phyloP scores from a whole-genome alignment of 2,113 vertebrate genomes.

The Forbesichthys papilliferus region DNA sequence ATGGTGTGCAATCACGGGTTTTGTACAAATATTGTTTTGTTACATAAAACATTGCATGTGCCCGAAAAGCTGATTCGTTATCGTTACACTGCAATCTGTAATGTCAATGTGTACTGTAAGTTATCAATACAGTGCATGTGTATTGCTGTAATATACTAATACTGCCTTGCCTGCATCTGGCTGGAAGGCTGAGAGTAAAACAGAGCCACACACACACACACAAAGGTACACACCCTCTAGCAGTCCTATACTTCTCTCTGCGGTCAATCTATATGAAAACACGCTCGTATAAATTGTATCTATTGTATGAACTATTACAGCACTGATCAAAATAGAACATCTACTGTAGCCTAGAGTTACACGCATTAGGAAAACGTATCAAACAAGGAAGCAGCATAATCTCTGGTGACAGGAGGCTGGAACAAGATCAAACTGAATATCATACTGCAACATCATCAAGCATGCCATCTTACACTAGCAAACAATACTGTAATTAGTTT shows the following conservation, averaged over 20 bases:
- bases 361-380: constrained; percentile 10
- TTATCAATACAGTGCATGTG: background rate
- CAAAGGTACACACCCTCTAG: background rate
- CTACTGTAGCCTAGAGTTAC: constrained; percentile 3
- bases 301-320: no score
- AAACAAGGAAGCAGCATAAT: constrained; percentile 19
- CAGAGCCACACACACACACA: background rate
- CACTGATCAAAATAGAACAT: background rate
- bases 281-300: no score
- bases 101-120: background rate
- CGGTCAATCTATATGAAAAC: background rate
- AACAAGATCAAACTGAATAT: constrained; percentile 65
- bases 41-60: no score
- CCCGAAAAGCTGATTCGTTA: no score
- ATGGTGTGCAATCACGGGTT: background rate
- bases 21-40: no score
- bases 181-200: background rate
- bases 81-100: no score
- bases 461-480: constrained; percentile 47
- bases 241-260: background rate
- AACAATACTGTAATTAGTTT: constrained; percentile 60
- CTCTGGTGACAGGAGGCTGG: constrained; percentile 31
- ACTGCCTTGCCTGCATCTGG: background rate
- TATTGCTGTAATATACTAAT: background rate
- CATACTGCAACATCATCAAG: constrained; percentile 41